Evolutionary conservation across 2,797 vertebrate genomes (phyloP).

Genomic region (Nyctalus aviator): DNA sequence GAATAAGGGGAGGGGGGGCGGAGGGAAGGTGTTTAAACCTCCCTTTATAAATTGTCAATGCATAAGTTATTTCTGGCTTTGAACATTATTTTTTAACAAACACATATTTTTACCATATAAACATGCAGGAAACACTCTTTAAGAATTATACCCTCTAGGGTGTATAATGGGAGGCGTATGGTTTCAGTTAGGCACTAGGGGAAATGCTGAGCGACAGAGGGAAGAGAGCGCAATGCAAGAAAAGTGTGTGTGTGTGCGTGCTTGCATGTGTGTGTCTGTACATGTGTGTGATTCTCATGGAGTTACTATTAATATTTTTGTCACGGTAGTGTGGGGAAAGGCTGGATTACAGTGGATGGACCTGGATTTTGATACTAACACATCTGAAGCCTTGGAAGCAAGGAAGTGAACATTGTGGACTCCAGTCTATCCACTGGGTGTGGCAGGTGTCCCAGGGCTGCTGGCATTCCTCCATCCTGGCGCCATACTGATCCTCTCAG

Average conservation of each 20-base stretch:
- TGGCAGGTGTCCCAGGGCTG: neutral
- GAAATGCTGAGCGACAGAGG: constrained; percentile 62
- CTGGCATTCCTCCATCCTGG: neutral
- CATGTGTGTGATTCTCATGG: neutral
- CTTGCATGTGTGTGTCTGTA: rapidly evolving
- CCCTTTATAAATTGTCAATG: constrained; percentile 62
- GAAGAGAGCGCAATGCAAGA: constrained; percentile 49
- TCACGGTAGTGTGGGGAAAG: neutral
- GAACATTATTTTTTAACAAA: constrained; percentile 72
- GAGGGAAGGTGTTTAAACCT: constrained; percentile 74
- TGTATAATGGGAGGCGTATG: constrained; percentile 25
- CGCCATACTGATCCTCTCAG: neutral
- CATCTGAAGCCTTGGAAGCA: constrained; percentile 19
- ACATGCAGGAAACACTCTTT: constrained; percentile 46
- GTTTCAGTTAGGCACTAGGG: constrained; percentile 48
- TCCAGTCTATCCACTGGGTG: neutral
- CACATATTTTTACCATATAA: constrained; percentile 54
- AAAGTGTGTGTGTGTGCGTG: neutral
- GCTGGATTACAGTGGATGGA: constrained; percentile 28
- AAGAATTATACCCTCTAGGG: constrained; percentile 34
- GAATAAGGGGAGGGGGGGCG: constrained; percentile 71
- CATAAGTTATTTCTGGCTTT: constrained; percentile 72
- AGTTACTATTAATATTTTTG: neutral
- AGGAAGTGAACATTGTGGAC: neutral
- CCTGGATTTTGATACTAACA: neutral